Evolutionary conservation across 2,888 invertebrate species (phyloP), one percentile per base, ranked within the genome.

Genomic region (Lypha dubia): DNA sequence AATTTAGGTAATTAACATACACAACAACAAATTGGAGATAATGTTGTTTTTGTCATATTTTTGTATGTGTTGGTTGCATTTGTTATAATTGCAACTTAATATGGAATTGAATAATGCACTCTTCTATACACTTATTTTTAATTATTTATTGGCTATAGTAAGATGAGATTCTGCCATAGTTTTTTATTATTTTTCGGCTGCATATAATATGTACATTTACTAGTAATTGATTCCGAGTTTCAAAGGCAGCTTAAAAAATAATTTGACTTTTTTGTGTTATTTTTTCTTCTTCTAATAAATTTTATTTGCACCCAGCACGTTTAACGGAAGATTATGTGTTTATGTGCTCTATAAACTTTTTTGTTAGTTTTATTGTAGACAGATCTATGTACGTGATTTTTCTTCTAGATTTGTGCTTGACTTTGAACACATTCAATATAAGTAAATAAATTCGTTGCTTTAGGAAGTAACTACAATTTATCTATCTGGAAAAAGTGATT

Each of bases 401-500:
- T 63, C 28, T 35, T 35, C 22, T 41, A 32, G 22, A 38, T 65
- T 60, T 20, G 32, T 67, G 75, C 70, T 70, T 56, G 13, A 41
- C 11, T 68, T 83, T 79, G 77, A 84, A 84, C 77, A 81, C 74
- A 60, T 65, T 24, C n/a, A 41, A 70, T 77, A 13, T 44, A 67
- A 76, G 71, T 71, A 70, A 74, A 13, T 44, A 67, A 76, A 76
- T 71, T 80, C 49, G 24, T 73, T 60, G 73, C 35, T 71, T 44
- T 76, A 60, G 38, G 41, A 56, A 67, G 46, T 67, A 58, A 56
- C 15, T 6, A 38, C 1, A 51, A 76, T 87, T 91, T 91, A 91
- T 90, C 91, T 92, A 67, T 90, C 91, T 13, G 92, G 92, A 86
- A 92, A 92, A 6, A 92, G 87, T 6, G 91, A 91, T 86, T 92